These are phyloP conservation scores for Drymodes brunneopygia DNA, from an alignment of 2,113 vertebrate genomes.

Conservation along the genomic window DNA sequence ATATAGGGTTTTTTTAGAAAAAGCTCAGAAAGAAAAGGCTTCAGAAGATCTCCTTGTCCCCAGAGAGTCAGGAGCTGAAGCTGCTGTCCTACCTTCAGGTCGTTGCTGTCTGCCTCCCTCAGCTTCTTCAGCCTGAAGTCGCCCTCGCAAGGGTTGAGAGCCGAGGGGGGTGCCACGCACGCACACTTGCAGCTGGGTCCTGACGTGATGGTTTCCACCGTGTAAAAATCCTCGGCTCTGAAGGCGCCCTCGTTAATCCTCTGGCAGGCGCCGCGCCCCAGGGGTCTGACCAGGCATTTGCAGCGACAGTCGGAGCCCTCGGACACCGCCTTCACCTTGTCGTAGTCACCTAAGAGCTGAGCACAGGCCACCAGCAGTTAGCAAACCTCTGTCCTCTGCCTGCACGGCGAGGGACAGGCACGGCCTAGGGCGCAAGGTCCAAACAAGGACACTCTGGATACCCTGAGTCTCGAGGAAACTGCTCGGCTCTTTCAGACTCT, in stretches of 20 bases:
- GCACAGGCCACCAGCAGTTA: neutral
- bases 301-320: slow-evolving; percentile 90
- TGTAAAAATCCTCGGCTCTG: slow-evolving; percentile 82
- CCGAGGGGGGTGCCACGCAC: slow-evolving; percentile 88
- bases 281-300: slow-evolving; percentile 92
- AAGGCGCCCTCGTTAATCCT: slow-evolving; percentile 78
- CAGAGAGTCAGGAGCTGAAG: neutral
- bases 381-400: neutral
- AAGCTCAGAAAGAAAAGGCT: neutral
- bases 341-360: slow-evolving; percentile 93
- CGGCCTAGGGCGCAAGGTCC: neutral
- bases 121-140: slow-evolving; percentile 88
- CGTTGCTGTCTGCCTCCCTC: slow-evolving; percentile 78
- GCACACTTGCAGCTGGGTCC: slow-evolving; percentile 91
- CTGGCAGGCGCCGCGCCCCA: slow-evolving; percentile 86
- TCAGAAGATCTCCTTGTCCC: neutral
- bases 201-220: slow-evolving; percentile 90
- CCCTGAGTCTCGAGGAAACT: neutral
- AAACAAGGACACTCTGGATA: neutral
- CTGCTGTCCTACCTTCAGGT: slow-evolving; percentile 84
- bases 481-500: neutral
- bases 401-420: neutral
- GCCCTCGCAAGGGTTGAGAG: slow-evolving; percentile 89
- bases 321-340: slow-evolving; percentile 94
- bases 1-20: neutral